Conservation (phyloP, 1,140 invertebrate genomes). For the Drosophila jambulina region DNA sequence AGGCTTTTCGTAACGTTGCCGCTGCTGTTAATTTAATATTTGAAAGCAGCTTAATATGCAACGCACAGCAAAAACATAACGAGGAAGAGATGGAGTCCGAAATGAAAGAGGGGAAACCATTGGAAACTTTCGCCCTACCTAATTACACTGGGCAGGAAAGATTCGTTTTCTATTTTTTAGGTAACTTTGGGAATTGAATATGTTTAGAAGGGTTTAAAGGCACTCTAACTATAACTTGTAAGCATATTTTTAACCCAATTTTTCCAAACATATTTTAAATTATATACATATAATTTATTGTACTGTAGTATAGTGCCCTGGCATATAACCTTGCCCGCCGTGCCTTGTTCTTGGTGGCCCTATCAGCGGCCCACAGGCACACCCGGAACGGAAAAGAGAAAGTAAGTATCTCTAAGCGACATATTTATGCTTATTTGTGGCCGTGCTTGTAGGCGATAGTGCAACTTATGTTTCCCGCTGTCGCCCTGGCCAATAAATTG, state of each 20-base stretch:
- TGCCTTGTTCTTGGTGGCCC: constrained; percentile 10
- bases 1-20: constrained; percentile 58
- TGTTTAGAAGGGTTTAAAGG: too few relatives aligned
- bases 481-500: constrained; percentile 73
- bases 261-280: background rate
- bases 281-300: too few relatives aligned
- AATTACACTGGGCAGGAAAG: background rate
- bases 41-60: constrained; percentile 83
- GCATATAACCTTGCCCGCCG: background rate
- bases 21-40: constrained; percentile 80
- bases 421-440: constrained; percentile 68
- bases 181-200: background rate
- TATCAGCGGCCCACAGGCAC: constrained; percentile 31
- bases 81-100: constrained; percentile 8
- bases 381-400: constrained; percentile 1
- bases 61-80: constrained; percentile 54
- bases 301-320: background rate
- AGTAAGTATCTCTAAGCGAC: constrained; percentile 44
- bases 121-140: background rate
- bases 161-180: background rate
- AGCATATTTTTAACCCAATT: background rate
- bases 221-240: background rate
- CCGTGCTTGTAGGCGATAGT: constrained; percentile 72
- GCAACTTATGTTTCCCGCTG: constrained; percentile 77
- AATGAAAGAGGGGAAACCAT: background rate